Conservation (phyloP, 2,113 vertebrate genomes). For the Nibea coibor region DNA sequence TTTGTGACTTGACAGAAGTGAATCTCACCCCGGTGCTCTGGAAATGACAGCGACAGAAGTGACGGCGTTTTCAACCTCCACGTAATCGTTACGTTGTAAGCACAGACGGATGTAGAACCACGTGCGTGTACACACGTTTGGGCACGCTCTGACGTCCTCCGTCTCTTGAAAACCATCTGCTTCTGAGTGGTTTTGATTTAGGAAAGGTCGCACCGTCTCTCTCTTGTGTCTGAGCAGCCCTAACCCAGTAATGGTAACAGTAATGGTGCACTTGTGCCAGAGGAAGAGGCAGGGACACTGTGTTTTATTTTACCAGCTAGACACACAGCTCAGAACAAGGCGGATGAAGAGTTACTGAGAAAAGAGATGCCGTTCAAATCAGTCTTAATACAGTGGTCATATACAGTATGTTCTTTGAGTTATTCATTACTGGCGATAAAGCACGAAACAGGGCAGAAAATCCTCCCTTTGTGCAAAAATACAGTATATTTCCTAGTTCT, state of each 20-base stretch:
- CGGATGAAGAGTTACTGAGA: not conserved
- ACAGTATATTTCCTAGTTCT: not conserved
- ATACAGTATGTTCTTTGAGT: not conserved
- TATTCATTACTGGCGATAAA: slow-evolving; percentile 6
- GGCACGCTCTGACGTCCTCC: not conserved
- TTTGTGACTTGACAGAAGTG: not conserved
- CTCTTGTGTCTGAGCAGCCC: slow-evolving; percentile 17
- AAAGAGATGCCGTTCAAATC: not conserved
- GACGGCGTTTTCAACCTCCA: not conserved
- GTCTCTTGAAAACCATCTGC: slow-evolving; percentile 16
- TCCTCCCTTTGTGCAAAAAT: slow-evolving; percentile 1
- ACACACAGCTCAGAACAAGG: slow-evolving; percentile 7
- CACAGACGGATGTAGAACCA: slow-evolving; percentile 5
- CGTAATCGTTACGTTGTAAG: not conserved
- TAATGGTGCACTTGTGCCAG: slow-evolving; percentile 26
- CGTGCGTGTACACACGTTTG: not conserved
- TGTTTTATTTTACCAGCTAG: slow-evolving; percentile 45
- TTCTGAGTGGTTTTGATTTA: slow-evolving; percentile 56
- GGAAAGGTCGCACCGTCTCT: slow-evolving; percentile 11
- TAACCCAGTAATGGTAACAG: slow-evolving; percentile 2
- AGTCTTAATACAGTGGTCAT: not conserved
- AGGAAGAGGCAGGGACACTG: slow-evolving; percentile 32
- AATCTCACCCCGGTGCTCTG: not conserved
- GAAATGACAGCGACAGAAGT: not conserved
- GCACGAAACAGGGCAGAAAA: not conserved